These are phyloP conservation scores for Marisa cornuarietis DNA, from an alignment of 1,140 invertebrate genomes.

Conservation along the genomic window DNA sequence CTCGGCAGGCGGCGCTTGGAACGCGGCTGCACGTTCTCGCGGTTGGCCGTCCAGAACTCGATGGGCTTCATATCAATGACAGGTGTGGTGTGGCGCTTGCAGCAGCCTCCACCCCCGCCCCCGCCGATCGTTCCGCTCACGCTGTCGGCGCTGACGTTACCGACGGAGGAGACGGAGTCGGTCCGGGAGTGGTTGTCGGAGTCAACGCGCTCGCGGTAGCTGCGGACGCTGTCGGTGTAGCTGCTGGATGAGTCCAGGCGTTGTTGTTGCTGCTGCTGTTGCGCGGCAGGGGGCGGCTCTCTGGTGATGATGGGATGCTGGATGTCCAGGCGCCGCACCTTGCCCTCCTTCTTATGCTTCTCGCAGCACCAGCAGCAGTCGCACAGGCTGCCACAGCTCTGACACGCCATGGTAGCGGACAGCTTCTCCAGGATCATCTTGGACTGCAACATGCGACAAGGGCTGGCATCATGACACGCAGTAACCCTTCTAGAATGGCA, in stretches of 20 bases:
- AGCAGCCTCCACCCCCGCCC: constrained; percentile 40
- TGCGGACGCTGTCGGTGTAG: constrained; percentile 44
- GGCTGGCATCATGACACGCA: neutral
- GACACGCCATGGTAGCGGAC: constrained; percentile 24
- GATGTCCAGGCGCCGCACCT: constrained; percentile 45
- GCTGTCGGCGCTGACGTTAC: constrained; percentile 48
- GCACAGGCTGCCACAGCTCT: constrained; percentile 35
- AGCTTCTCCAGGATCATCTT: constrained; percentile 33
- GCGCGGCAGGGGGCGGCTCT: neutral
- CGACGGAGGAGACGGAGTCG: constrained; percentile 56
- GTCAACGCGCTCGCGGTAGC: constrained; percentile 45
- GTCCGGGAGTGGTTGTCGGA: constrained; percentile 53
- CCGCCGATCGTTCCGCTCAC: constrained; percentile 50
- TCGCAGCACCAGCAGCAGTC: constrained; percentile 28
- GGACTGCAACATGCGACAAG: constrained; percentile 8
- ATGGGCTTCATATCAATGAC: constrained; percentile 68
- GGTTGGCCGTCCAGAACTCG: constrained; percentile 67
- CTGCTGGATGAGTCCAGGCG: constrained; percentile 56
- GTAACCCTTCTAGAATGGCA: too few species aligned
- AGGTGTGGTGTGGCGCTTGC: constrained; percentile 56
- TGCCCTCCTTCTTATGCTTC: constrained; percentile 19
- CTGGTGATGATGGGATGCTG: constrained; percentile 48
- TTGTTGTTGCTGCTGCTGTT: neutral
- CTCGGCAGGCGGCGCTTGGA: constrained; percentile 55
- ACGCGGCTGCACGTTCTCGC: constrained; percentile 64